Evolutionary conservation across 2,797 vertebrate species (phyloP), one percentile per base, ranked within the genome.

Genomic region (Hydrophis major): DNA sequence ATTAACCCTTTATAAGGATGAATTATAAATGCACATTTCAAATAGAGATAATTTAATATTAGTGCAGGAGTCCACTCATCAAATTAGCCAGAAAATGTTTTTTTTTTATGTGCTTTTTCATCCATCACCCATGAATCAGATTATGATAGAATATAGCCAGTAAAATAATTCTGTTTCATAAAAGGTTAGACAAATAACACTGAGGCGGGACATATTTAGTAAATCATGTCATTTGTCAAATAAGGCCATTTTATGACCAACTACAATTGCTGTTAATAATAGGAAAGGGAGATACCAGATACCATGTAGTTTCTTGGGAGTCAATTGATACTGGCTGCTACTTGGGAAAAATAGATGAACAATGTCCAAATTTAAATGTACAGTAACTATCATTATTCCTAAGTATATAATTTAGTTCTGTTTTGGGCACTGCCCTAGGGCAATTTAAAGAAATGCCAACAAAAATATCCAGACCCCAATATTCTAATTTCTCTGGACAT

Each of bases 1-100:
- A 89, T 93, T 93, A 93, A 93, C 93, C 93, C 93, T 91, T 93
- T 91, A 61, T 93, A 66, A 66, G 59, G 59, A 66, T 93, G 93
- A 93, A 91, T 93, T 91, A 86, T 89, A 93, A 59, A 93, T 91
- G 90, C 47, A 57, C 16, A 27, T 28, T 55, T 56, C 90, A 91
- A 89, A 93, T 86, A 89, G 59, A 93, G 87, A 89, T 93, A 74
- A 91, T 86, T 93, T 66, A 61, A 89, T 89, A 89, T 27, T 32
- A 18, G n/a, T n/a, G 32, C 87, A 86, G 57, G 87, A 89, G 47
- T 86, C 90, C 57, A 86, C 11, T 89, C 89, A 93, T 47, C 47
- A 47, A 91, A 93, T 93, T 91, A 89, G 57, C 25, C n/a, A 57
- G 27, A 69, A 90, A 92, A 4, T 22, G 50, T 18, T 63, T 0